Conservation (phyloP, 2,888 invertebrate species). For the Drosophila niveifrons region DNA sequence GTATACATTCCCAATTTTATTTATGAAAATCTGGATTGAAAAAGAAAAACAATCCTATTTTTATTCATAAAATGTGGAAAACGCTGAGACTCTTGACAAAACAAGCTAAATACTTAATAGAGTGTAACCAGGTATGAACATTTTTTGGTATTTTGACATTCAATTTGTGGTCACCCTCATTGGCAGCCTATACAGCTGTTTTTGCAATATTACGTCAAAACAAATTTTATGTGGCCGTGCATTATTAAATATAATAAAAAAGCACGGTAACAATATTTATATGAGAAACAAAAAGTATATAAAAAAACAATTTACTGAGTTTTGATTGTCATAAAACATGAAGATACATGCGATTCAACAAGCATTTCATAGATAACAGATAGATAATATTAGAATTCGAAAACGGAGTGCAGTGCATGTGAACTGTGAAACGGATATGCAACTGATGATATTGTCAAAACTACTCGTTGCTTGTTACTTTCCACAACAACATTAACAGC, state of each 20-base stretch:
- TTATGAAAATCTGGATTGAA: too few species aligned
- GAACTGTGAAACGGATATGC: slow-evolving; percentile 51
- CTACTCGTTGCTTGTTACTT: neutral
- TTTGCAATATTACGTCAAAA: slow-evolving; percentile 71
- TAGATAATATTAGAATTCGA: neutral
- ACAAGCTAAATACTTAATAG: neutral
- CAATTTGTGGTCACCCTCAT: neutral
- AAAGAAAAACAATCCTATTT: too few species aligned
- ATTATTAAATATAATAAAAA: slow-evolving; percentile 42
- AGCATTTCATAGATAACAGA: slow-evolving; percentile 11
- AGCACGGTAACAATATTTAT: slow-evolving; percentile 5
- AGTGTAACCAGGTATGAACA: neutral
- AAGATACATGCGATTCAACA: slow-evolving; percentile 32
- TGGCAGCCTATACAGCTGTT: slow-evolving; percentile 60
- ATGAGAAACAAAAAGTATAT: neutral
- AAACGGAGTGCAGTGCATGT: slow-evolving; percentile 18
- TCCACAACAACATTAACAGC: slow-evolving; percentile 27
- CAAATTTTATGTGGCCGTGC: slow-evolving; percentile 46
- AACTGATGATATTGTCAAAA: slow-evolving; percentile 17
- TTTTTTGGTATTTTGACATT: neutral
- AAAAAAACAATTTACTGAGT: neutral
- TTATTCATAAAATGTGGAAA: too few species aligned
- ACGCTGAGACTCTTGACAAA: too few species aligned
- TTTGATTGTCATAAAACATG: slow-evolving; percentile 7
- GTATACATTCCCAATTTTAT: too few species aligned